phyloP scores from a whole-genome alignment of 2,888 invertebrate genomes.

The Oscheius sp. region DNA sequence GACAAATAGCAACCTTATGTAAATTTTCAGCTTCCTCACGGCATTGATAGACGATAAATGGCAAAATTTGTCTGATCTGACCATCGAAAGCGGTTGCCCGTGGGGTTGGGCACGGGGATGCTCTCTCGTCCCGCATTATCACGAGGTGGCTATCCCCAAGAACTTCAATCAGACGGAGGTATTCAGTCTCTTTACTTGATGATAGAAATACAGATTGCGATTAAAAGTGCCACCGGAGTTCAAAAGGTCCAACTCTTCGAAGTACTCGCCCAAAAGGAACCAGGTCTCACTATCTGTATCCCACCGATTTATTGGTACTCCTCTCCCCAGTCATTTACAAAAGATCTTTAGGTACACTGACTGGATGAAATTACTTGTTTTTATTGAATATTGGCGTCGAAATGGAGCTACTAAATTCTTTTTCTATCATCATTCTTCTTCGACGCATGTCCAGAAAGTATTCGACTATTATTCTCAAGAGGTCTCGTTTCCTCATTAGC shows the following conservation, averaged over 20 bases:
- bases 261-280: neutral
- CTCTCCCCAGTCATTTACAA: neutral
- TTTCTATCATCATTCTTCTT: constrained; percentile 54
- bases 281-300: constrained; percentile 9
- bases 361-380: constrained; percentile 48
- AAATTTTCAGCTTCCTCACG: neutral
- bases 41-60: constrained; percentile 1
- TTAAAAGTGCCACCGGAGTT: neutral
- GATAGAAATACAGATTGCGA: neutral
- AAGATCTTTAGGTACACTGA: constrained; percentile 44
- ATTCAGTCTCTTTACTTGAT: too few species aligned
- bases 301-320: constrained; percentile 22
- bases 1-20: neutral
- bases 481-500: constrained; percentile 2
- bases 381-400: constrained; percentile 55
- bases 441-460: constrained; percentile 38
- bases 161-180: neutral
- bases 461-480: constrained; percentile 43
- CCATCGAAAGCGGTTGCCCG: constrained; percentile 12
- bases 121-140: constrained; percentile 9
- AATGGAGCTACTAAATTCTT: constrained; percentile 55
- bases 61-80: neutral
- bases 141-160: neutral
- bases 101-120: constrained; percentile 18
- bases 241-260: neutral